A percentile compares a stretch with the other conserved stretches of the same genome.
These are phyloP conservation scores for Pteropus rufus DNA, from an alignment of 2,797 vertebrate species.

Conservation along the genomic window DNA sequence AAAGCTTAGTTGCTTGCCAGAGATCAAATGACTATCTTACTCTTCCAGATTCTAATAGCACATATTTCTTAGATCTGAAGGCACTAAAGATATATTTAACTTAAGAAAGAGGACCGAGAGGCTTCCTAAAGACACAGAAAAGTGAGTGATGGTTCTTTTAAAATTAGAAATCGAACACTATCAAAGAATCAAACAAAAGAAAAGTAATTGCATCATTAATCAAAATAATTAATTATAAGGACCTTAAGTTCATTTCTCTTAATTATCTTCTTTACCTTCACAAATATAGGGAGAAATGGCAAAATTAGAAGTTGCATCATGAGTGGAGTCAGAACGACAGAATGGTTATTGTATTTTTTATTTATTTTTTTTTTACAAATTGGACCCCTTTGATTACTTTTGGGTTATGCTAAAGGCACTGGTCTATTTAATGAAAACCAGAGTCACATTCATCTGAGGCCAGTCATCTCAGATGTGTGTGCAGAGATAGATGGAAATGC, in stretches of 20 bases:
- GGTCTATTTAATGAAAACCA: not conserved
- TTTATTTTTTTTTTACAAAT: not conserved
- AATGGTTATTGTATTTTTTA: not conserved
- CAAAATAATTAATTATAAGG: not conserved
- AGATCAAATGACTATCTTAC: not conserved
- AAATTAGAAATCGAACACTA: not conserved
- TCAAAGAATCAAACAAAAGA: not conserved
- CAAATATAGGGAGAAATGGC: not conserved
- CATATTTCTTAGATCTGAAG: not conserved
- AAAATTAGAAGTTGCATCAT: not conserved
- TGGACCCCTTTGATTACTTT: not conserved
- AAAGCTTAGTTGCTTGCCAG: not conserved
- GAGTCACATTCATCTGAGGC: not conserved
- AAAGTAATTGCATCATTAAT: not conserved
- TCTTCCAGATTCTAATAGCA: not conserved
- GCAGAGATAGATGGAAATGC: not conserved
- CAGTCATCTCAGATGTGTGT: not conserved
- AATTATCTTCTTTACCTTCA: not conserved
- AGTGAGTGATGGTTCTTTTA: not conserved
- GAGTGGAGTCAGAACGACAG: not conserved
- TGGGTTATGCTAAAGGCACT: not conserved
- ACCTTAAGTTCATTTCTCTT: not conserved
- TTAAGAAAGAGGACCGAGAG: not conserved
- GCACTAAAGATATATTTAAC: not conserved
- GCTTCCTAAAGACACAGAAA: not conserved